These are phyloP conservation scores for Machimus rusticus DNA, from an alignment of 2,888 invertebrate genomes.

Conservation along the genomic window DNA sequence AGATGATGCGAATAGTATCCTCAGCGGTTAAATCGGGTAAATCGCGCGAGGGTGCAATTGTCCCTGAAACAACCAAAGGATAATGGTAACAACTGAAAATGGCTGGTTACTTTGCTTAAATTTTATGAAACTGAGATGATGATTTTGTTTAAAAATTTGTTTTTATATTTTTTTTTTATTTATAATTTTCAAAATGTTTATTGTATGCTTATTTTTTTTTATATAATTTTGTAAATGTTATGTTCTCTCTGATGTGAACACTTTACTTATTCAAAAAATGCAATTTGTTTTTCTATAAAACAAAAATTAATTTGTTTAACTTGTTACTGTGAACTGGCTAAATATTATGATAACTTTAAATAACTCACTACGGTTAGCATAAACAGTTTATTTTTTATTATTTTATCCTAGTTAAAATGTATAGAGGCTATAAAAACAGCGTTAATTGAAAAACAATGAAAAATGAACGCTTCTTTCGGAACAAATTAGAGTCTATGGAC, in stretches of 20 bases:
- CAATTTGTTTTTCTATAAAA: constrained; percentile 36
- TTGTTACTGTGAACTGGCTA: background rate
- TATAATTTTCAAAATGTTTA: background rate
- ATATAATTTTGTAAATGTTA: background rate
- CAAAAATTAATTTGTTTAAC: constrained; percentile 1
- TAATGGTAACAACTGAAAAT: constrained; percentile 44
- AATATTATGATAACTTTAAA: constrained; percentile 10
- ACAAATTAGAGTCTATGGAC: constrained; percentile 3
- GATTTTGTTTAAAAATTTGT: background rate
- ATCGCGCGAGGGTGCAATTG: constrained; percentile 90
- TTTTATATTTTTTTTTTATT: background rate
- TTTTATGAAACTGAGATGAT: constrained; percentile 35
- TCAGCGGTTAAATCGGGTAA: constrained; percentile 78
- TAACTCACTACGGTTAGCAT: constrained; percentile 43
- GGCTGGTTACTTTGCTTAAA: constrained; percentile 28
- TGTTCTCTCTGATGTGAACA: constrained; percentile 23
- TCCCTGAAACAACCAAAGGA: constrained; percentile 80
- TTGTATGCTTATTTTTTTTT: background rate
- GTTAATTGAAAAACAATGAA: constrained; percentile 35
- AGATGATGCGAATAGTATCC: constrained; percentile 85
- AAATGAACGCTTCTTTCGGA: background rate
- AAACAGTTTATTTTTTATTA: constrained; percentile 32
- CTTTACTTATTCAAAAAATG: constrained; percentile 28
- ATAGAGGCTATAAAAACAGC: constrained; percentile 34
- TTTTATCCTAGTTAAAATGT: constrained; percentile 20